Percentiles rank a stretch among this genome's conserved stretches.
phyloP scores from a whole-genome alignment of 2,888 invertebrate genomes.

The Mimachlamys varia region DNA sequence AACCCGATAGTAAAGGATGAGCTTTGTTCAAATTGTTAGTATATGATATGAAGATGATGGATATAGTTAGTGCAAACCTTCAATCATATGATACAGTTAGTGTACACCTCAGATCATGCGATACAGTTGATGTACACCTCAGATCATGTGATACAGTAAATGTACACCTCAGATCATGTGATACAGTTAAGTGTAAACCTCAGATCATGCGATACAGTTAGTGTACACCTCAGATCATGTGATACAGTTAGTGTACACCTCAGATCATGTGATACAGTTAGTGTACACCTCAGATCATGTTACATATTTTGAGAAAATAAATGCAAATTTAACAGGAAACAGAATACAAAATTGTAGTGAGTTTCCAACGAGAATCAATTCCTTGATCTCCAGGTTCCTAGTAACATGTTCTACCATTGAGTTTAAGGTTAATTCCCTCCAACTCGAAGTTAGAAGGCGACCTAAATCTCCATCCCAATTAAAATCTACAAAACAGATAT shows the following conservation, averaged over 20 bases:
- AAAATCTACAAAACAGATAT: no score
- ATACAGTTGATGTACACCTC: background rate
- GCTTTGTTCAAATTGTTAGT: background rate
- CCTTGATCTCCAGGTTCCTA: no score
- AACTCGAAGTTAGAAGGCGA: no score
- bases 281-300: background rate
- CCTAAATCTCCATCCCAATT: no score
- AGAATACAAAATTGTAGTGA: no score
- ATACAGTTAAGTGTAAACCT: background rate
- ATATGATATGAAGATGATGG: background rate
- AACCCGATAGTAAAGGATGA: no score
- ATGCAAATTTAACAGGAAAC: no score
- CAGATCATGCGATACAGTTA: background rate
- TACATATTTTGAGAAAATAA: background rate
- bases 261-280: background rate
- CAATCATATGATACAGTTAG: no score
- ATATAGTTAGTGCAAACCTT: background rate
- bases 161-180: slow-evolving; percentile 6
- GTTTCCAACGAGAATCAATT: no score
- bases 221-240: slow-evolving; percentile 4
- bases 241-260: background rate
- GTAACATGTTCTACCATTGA: no score
- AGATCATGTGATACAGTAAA: background rate
- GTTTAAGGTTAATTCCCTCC: no score
- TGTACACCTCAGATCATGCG: no score